These are phyloP conservation scores for Dipodomys ordii DNA, from an alignment of 2,113 vertebrate genomes.

Conservation along the genomic window DNA sequence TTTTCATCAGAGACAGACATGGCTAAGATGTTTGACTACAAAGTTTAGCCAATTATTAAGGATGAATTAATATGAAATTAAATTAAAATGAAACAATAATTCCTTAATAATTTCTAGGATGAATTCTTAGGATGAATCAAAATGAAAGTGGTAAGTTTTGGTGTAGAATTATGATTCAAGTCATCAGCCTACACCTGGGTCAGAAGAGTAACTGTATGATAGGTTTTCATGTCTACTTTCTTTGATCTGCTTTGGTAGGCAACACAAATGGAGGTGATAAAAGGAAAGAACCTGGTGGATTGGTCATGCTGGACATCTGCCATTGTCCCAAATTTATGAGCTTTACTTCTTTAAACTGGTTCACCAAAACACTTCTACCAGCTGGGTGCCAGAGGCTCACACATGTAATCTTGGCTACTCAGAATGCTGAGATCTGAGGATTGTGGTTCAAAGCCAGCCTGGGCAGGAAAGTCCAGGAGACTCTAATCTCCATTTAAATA, in stretches of 20 bases:
- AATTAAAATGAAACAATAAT: too few relatives aligned
- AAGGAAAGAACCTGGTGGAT: not conserved
- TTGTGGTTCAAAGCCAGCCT: too few relatives aligned
- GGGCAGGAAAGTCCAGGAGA: too few relatives aligned
- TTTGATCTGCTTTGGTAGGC: not conserved
- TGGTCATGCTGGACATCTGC: not conserved
- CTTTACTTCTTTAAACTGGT: not conserved
- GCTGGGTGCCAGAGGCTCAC: too few relatives aligned
- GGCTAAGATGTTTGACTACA: not conserved
- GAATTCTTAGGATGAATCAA: not conserved
- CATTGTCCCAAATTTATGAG: not conserved
- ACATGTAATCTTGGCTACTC: too few relatives aligned
- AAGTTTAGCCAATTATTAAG: not conserved
- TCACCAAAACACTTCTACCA: not conserved
- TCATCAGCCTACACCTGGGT: not conserved
- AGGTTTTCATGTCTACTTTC: not conserved
- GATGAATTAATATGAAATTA: too few relatives aligned
- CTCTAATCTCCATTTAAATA: too few relatives aligned
- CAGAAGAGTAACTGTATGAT: not conserved
- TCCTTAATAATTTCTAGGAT: too few relatives aligned
- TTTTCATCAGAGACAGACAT: not conserved
- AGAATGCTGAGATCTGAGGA: too few relatives aligned
- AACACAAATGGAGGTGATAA: not conserved
- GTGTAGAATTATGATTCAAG: not conserved
- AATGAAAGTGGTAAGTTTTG: not conserved